Conservation (phyloP, 1,140 invertebrate genomes). For the Monochamus saltuarius region DNA sequence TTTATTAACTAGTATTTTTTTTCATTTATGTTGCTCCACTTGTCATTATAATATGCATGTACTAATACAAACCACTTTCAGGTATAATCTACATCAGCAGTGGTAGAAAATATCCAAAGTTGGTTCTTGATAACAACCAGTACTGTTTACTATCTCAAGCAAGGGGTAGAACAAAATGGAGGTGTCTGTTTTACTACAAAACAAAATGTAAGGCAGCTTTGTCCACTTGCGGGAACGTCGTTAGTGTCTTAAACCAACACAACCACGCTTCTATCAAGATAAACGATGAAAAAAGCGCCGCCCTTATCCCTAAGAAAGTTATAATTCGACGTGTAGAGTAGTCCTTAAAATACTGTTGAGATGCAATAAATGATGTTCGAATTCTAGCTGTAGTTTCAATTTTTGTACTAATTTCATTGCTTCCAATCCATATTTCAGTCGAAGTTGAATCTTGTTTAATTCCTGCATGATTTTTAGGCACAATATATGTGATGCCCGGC, state of each 20-base stretch:
- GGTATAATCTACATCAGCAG: conserved; percentile 28
- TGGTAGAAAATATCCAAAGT: conserved; percentile 34
- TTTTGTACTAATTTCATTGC: neutral
- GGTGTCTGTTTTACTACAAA: conserved; percentile 32
- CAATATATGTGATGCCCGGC: conserved; percentile 22
- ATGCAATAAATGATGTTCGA: neutral
- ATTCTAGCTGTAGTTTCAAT: neutral
- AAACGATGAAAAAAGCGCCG: conserved; percentile 11
- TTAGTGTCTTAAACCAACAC: conserved; percentile 26
- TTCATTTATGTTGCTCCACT: too few relatives aligned
- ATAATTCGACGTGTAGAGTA: conserved; percentile 19
- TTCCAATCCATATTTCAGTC: neutral
- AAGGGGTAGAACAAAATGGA: conserved; percentile 34
- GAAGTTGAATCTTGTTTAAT: neutral
- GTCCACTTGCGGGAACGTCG: conserved; percentile 26
- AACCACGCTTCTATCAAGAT: conserved; percentile 23
- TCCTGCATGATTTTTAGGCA: conserved; percentile 14
- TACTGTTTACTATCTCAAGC: conserved; percentile 29
- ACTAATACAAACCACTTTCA: conserved; percentile 22
- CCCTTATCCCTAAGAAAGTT: conserved; percentile 19
- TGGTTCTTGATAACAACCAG: conserved; percentile 29
- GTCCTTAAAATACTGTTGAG: neutral
- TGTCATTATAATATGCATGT: too few relatives aligned
- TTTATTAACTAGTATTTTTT: too few relatives aligned
- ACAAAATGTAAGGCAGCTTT: conserved; percentile 35